These are phyloP conservation scores for Burhinus oedicnemus DNA, from an alignment of 2,113 vertebrate species.

Conservation along the genomic window DNA sequence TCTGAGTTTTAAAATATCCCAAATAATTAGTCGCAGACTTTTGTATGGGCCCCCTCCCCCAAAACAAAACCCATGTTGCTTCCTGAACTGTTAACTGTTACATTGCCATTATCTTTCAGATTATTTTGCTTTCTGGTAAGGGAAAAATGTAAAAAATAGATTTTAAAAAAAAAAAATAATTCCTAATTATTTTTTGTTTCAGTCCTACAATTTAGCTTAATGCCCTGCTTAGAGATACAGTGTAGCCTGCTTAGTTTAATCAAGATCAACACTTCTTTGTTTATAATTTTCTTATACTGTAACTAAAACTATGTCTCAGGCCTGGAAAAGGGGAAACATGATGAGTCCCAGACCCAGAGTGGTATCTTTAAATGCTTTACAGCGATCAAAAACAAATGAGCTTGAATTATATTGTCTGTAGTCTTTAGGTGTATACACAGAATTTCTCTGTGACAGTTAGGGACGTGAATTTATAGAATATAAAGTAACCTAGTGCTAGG, in stretches of 20 bases:
- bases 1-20: background rate
- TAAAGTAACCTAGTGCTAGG: background rate
- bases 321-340: background rate
- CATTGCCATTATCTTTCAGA: background rate
- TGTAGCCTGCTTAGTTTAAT: constrained; percentile 19
- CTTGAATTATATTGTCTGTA: constrained; percentile 41
- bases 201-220: background rate
- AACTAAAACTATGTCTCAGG: constrained; percentile 39
- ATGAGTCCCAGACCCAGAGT: constrained; percentile 26
- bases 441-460: constrained; percentile 6
- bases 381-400: constrained; percentile 7
- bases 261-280: constrained; percentile 13
- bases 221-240: background rate
- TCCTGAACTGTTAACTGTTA: background rate
- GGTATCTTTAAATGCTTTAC: constrained; percentile 24
- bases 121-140: background rate
- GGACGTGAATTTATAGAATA: background rate
- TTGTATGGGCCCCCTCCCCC: background rate
- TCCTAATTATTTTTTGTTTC: background rate
- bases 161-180: background rate
- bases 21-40: constrained; percentile 2
- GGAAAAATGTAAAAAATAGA: no score
- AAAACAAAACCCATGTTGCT: background rate
- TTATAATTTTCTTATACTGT: constrained; percentile 42
- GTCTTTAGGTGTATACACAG: constrained; percentile 29